These are phyloP conservation scores for Forbesichthys agassizii DNA, from an alignment of 2,113 vertebrate species.

Conservation along the genomic window DNA sequence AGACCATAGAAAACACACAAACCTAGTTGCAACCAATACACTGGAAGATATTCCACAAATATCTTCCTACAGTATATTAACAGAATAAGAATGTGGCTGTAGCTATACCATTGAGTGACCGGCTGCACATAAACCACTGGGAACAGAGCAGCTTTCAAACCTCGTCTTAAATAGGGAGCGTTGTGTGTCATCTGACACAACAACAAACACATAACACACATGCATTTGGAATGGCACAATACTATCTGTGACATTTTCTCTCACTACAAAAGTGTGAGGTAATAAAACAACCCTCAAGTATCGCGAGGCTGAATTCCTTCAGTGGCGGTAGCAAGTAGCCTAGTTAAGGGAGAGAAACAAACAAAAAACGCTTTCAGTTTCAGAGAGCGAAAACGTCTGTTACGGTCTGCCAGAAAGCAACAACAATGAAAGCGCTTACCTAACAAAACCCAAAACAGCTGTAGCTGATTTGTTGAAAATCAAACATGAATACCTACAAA, in stretches of 20 bases:
- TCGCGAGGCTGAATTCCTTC: background rate
- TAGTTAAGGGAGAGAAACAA: slow-evolving; percentile 3
- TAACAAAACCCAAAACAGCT: background rate
- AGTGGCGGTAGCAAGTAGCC: background rate
- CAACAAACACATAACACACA: background rate
- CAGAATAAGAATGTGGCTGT: background rate
- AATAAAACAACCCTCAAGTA: background rate
- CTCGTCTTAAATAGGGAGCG: background rate
- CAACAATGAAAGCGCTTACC: background rate
- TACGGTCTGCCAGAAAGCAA: background rate
- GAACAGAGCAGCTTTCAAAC: background rate
- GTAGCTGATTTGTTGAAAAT: background rate
- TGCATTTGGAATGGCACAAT: background rate
- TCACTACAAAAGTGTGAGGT: slow-evolving; percentile 6
- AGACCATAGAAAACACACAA: too few relatives aligned
- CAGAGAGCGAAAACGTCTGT: background rate
- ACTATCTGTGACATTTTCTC: background rate
- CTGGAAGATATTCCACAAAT: too few relatives aligned
- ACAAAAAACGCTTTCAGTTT: background rate
- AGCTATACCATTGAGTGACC: slow-evolving; percentile 16
- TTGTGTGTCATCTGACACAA: background rate
- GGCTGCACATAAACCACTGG: slow-evolving; percentile 37
- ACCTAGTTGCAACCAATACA: too few relatives aligned
- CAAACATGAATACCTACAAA: slow-evolving; percentile 82
- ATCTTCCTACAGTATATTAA: too few relatives aligned